phyloP scores from a whole-genome alignment of 35 echinoderm and acorn worm species.

The Strongylocentrotus purpuratus region DNA sequence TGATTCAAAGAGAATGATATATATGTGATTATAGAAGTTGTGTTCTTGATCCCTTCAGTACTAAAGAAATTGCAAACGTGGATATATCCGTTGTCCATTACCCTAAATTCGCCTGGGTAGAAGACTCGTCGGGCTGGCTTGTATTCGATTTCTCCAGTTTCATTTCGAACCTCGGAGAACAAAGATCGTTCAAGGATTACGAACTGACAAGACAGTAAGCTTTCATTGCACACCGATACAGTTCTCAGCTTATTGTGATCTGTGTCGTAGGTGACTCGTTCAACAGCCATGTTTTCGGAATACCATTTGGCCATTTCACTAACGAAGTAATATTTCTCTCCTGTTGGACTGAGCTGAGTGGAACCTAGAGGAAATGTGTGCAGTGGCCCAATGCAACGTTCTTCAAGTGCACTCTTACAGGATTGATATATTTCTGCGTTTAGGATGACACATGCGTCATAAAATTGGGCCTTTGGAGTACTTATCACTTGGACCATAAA shows the following conservation, averaged over 20 bases:
- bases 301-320: neutral
- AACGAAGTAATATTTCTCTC: neutral
- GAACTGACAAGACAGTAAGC: neutral
- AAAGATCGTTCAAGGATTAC: neutral
- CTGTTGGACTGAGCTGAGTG: neutral
- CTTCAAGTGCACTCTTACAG: neutral
- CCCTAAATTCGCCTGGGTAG: neutral
- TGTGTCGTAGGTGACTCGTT: neutral
- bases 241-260: neutral
- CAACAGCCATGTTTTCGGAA: neutral
- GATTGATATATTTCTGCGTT: neutral
- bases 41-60: neutral
- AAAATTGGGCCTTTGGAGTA: neutral
- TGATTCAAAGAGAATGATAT: slow-evolving; percentile 5
- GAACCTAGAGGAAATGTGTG: neutral
- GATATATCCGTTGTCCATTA: neutral
- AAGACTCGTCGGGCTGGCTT: neutral
- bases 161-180: neutral
- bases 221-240: neutral
- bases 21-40: neutral
- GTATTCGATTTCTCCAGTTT: neutral
- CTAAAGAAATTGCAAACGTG: slow-evolving; percentile 10
- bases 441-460: neutral
- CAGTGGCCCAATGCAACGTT: neutral
- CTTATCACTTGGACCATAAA: neutral